Percentiles rank a stretch among this genome's conserved stretches.
These are phyloP conservation scores for Corythoichthys haematopterus DNA, from an alignment of 2,113 vertebrate species.

Conservation along the genomic window DNA sequence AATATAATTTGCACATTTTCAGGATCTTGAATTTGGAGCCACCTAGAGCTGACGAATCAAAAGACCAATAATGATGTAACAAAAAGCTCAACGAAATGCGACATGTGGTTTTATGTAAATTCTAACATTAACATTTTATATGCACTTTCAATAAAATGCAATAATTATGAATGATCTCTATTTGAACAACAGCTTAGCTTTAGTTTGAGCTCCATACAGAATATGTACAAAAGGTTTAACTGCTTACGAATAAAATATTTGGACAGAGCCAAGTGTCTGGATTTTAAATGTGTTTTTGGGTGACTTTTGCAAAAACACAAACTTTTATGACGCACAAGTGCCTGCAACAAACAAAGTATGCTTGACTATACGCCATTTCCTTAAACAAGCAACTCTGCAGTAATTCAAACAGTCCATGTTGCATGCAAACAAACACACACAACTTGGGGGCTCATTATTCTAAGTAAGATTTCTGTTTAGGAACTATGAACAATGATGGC, in stretches of 20 bases:
- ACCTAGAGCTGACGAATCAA: constrained; percentile 13
- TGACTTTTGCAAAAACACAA: constrained; percentile 5
- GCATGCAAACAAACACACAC: background rate
- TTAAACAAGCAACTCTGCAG: constrained; percentile 13
- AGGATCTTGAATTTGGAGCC: constrained; percentile 14
- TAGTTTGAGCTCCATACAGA: constrained; percentile 2
- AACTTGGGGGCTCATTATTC: background rate
- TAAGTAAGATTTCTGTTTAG: background rate
- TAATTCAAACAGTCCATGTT: constrained; percentile 10
- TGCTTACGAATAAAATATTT: constrained; percentile 10
- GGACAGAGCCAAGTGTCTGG: background rate
- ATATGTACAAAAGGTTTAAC: background rate
- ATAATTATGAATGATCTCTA: background rate
- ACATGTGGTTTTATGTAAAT: no score
- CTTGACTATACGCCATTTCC: background rate
- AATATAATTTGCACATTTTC: constrained; percentile 6
- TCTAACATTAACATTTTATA: no score
- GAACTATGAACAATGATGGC: background rate
- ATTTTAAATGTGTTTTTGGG: constrained; percentile 1
- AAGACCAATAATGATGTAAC: constrained; percentile 8
- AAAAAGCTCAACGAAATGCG: background rate
- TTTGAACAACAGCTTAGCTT: constrained; percentile 1
- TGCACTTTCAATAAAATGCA: no score
- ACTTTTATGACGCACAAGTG: background rate
- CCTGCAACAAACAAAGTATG: constrained; percentile 19